These are phyloP conservation scores for Aspiorhynchus laticeps DNA, from an alignment of 2,113 vertebrate genomes.

Conservation along the genomic window DNA sequence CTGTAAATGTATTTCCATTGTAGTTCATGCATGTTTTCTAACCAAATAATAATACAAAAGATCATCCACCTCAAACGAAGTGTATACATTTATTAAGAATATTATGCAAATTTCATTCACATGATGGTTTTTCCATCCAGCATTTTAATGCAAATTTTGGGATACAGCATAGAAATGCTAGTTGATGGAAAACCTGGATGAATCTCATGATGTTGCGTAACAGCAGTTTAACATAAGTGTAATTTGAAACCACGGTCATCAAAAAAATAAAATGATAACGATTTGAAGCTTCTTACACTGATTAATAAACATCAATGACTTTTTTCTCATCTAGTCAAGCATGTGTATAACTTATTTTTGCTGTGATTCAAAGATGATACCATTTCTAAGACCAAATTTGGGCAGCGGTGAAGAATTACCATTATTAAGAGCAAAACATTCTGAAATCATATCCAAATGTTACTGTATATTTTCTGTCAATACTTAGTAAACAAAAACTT, in stretches of 20 bases:
- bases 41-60: not conserved
- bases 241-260: not conserved
- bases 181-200: not conserved
- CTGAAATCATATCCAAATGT: not conserved
- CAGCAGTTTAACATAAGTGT: not conserved
- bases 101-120: not conserved
- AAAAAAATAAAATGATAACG: not conserved
- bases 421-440: not conserved
- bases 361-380: not conserved
- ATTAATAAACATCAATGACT: slow-evolving; percentile 4
- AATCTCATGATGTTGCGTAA: not conserved
- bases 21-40: not conserved
- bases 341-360: not conserved
- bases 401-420: not conserved
- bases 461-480: no score
- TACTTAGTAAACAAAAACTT: not conserved
- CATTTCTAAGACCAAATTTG: not conserved
- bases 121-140: slow-evolving; percentile 10
- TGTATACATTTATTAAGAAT: not conserved
- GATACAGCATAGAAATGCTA: not conserved
- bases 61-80: not conserved
- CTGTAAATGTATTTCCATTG: not conserved
- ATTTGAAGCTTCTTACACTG: not conserved
- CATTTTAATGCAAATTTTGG: not conserved
- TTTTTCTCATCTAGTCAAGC: not conserved